Conservation (phyloP, 2,113 vertebrate genomes). For the Gnathonemus echidnorhynchus region DNA sequence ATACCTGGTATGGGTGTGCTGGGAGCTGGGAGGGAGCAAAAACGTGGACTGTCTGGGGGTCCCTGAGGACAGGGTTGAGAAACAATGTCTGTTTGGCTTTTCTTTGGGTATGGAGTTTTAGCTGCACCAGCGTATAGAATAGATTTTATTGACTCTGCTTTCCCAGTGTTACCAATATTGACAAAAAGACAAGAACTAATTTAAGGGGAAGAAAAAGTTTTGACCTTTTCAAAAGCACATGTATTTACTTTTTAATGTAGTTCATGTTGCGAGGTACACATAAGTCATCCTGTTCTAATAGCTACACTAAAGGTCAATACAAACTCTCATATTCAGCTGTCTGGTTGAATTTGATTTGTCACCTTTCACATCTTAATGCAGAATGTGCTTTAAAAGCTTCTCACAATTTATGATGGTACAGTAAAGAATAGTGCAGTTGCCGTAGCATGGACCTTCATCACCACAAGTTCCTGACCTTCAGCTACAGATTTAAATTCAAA, state of each 20-base stretch:
- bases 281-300: constrained; percentile 66
- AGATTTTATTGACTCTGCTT: neutral
- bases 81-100: neutral
- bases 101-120: neutral
- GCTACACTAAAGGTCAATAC: constrained; percentile 85
- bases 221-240: constrained; percentile 90
- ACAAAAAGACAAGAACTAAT: constrained; percentile 69
- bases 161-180: neutral
- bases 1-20: neutral
- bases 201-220: constrained; percentile 77
- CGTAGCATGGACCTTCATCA: constrained; percentile 2
- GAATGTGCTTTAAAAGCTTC: neutral
- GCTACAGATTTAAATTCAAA: constrained; percentile 1
- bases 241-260: constrained; percentile 89
- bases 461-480: constrained; percentile 12
- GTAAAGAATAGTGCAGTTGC: constrained; percentile 13
- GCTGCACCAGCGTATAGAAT: neutral
- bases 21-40: neutral
- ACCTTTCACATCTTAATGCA: constrained; percentile 45
- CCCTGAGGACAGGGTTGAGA: neutral
- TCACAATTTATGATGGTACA: constrained; percentile 29
- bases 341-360: constrained; percentile 54
- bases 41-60: neutral
- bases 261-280: constrained; percentile 67
- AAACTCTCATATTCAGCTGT: constrained; percentile 60